Evolutionary conservation across 2,797 vertebrate species (phyloP).

Genomic region (Crocodylus rhombifer): DNA sequence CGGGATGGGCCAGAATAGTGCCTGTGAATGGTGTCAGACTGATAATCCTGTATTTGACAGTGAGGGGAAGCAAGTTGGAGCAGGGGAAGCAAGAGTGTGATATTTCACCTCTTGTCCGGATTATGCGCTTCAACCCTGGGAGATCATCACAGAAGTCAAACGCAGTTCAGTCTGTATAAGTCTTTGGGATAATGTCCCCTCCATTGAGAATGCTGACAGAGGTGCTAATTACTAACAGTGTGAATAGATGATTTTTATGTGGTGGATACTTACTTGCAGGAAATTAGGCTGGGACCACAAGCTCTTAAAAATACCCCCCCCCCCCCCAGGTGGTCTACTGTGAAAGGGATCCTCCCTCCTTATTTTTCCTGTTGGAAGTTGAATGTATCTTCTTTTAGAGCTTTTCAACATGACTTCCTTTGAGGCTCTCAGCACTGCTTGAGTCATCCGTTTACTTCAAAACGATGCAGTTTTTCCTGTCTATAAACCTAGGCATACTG

Average conservation of each 20-base stretch:
- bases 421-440: not conserved
- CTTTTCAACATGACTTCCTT: not conserved
- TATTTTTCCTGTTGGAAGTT: accelerated
- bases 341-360: not conserved
- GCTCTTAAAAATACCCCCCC: not conserved
- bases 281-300: not conserved
- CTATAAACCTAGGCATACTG: not conserved
- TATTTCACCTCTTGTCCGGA: no score
- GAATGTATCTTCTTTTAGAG: not conserved
- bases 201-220: not conserved
- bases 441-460: not conserved
- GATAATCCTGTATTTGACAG: no score
- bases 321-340: no score
- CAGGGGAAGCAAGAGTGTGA: no score
- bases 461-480: not conserved
- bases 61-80: no score
- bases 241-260: not conserved
- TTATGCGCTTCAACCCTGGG: no score
- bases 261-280: not conserved
- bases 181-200: not conserved
- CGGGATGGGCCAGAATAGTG: no score
- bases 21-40: no score
- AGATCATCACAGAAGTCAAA: not conserved
- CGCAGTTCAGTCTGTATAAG: not conserved
- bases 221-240: not conserved